These are phyloP conservation scores for Antheraea mylitta DNA, from an alignment of 1,140 invertebrate genomes.

Conservation along the genomic window DNA sequence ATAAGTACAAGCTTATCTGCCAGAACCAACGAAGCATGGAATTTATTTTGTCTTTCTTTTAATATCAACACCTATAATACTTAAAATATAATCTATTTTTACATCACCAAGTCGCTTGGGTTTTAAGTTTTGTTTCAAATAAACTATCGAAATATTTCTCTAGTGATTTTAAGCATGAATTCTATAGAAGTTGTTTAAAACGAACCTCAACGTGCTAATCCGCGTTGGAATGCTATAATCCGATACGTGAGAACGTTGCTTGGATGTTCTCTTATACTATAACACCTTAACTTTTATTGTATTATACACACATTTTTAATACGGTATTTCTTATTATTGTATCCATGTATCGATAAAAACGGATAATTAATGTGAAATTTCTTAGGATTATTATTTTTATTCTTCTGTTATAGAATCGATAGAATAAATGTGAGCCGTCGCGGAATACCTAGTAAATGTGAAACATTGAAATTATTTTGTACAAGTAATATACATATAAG, in stretches of 20 bases:
- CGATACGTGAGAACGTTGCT: slow-evolving; percentile 12
- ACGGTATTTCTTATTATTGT: background rate
- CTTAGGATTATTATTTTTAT: too few relatives aligned
- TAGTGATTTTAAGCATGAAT: slow-evolving; percentile 3
- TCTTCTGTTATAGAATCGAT: too few relatives aligned
- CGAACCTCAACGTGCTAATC: slow-evolving; percentile 23
- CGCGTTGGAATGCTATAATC: slow-evolving; percentile 29
- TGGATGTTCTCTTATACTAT: slow-evolving; percentile 15
- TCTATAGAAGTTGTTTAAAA: slow-evolving; percentile 14
- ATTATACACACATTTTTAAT: background rate
- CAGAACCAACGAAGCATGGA: too few relatives aligned
- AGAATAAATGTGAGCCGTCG: too few relatives aligned
- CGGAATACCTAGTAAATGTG: too few relatives aligned
- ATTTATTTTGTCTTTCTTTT: too few relatives aligned
- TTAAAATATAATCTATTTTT: background rate
- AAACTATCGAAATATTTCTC: background rate
- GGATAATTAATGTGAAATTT: background rate
- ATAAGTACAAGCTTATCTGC: too few relatives aligned
- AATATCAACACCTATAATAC: too few relatives aligned
- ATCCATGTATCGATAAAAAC: background rate
- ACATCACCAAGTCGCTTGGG: background rate
- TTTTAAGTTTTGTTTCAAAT: background rate
- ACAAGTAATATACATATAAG: too few relatives aligned
- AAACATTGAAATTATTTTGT: too few relatives aligned
- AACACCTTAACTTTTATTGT: slow-evolving; percentile 1